Conservation (phyloP, 2,888 invertebrate species). For the Agrochola macilenta region DNA sequence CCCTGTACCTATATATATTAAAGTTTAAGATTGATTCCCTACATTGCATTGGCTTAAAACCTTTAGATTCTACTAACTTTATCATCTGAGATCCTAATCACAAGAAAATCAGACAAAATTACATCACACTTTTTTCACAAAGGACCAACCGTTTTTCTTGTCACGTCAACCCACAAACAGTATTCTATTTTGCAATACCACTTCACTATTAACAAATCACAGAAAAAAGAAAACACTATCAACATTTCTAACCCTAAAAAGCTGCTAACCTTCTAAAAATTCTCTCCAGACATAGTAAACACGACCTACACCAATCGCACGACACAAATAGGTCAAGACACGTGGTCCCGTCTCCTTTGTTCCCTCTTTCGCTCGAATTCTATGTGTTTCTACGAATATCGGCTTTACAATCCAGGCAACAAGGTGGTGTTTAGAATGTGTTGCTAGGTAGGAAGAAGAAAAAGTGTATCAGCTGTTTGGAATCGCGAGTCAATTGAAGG, state of each 20-base stretch:
- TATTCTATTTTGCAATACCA: background rate
- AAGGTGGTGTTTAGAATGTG: slow-evolving; percentile 46
- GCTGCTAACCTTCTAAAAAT: slow-evolving; percentile 54
- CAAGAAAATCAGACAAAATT: no score
- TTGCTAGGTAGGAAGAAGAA: slow-evolving; percentile 56
- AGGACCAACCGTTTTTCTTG: background rate
- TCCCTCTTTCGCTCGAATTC: slow-evolving; percentile 67
- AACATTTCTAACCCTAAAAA: slow-evolving; percentile 43
- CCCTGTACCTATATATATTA: background rate
- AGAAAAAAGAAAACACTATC: background rate
- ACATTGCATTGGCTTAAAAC: no score
- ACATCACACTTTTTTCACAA: background rate
- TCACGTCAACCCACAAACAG: background rate
- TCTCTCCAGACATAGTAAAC: slow-evolving; percentile 66
- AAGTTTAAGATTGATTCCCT: background rate
- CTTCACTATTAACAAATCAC: background rate
- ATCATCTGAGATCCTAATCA: background rate
- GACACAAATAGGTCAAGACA: slow-evolving; percentile 82
- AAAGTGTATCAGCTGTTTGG: slow-evolving; percentile 70
- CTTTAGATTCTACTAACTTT: background rate
- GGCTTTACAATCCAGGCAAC: slow-evolving; percentile 27
- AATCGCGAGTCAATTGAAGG: slow-evolving; percentile 67
- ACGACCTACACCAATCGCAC: slow-evolving; percentile 80
- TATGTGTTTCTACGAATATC: slow-evolving; percentile 51
- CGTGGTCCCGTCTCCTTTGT: slow-evolving; percentile 72